Conservation (phyloP, 2,797 vertebrate species). For the Sylvia borin region DNA sequence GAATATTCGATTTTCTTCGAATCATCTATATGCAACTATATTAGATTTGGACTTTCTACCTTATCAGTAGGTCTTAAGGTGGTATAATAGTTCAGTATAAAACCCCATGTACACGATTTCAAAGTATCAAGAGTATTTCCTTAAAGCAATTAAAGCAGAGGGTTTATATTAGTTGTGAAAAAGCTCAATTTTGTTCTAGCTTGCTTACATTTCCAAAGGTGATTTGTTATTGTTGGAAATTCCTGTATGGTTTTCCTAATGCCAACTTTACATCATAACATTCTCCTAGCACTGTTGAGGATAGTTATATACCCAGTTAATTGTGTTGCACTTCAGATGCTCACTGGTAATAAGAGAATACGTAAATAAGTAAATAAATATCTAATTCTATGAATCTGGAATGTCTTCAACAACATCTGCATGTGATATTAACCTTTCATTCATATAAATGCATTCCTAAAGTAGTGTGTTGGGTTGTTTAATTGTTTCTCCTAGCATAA, state of each 20-base stretch:
- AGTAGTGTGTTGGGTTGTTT: not conserved
- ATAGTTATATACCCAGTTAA: not conserved
- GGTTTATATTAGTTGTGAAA: not conserved
- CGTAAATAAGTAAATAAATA: not conserved
- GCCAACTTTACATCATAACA: not conserved
- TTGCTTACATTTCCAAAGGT: not conserved
- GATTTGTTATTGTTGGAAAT: not conserved
- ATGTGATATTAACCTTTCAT: not conserved
- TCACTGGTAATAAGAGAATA: not conserved
- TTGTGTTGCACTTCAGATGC: not conserved
- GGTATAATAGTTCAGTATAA: not conserved
- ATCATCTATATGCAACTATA: too few species aligned
- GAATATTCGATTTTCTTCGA: not conserved
- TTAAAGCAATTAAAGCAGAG: not conserved
- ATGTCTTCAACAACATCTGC: not conserved
- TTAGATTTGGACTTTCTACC: not conserved
- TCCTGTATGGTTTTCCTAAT: not conserved
- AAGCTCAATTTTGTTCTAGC: not conserved
- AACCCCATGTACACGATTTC: accelerated
- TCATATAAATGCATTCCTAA: not conserved
- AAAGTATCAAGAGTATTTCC: not conserved
- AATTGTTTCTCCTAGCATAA: not conserved
- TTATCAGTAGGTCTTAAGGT: not conserved
- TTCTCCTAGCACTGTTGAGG: not conserved
- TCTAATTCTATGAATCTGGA: not conserved